Percentiles rank a stretch among this genome's conserved stretches.
Evolutionary conservation across 2,113 vertebrate species (phyloP).

Genomic region (Callocephalon fimbriatum): DNA sequence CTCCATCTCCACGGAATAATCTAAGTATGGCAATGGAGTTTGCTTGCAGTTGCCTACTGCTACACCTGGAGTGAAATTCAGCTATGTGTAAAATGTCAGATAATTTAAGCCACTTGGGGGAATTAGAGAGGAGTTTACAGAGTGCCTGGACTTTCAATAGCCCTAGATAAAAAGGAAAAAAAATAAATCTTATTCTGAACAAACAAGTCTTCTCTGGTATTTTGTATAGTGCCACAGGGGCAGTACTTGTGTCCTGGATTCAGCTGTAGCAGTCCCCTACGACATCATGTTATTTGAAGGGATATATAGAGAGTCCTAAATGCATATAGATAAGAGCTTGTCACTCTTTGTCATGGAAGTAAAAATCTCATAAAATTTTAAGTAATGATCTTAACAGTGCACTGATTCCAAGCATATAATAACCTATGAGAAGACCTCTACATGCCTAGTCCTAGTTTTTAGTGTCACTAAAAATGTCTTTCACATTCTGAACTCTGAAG

Average conservation of each 20-base stretch:
- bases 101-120: not conserved
- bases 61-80: not conserved
- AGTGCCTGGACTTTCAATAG: not conserved
- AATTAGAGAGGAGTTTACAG: not conserved
- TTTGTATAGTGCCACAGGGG: not conserved
- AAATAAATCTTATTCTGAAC: not conserved
- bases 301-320: not conserved
- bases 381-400: not conserved
- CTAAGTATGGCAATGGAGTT: not conserved
- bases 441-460: not conserved
- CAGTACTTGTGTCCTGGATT: not conserved
- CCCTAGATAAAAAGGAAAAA: not conserved
- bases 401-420: not conserved
- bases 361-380: not conserved
- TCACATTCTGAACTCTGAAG: not conserved
- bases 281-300: not conserved
- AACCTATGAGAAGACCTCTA: not conserved
- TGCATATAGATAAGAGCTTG: not conserved
- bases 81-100: not conserved
- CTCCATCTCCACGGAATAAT: not conserved
- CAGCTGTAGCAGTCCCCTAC: not conserved
- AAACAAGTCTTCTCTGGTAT: not conserved
- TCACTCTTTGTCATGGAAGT: not conserved
- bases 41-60: not conserved
- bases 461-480: not conserved